Percentiles rank a stretch among this genome's conserved stretches.
Conservation (phyloP, 2,888 invertebrate species). For the Tenthredo livida region DNA sequence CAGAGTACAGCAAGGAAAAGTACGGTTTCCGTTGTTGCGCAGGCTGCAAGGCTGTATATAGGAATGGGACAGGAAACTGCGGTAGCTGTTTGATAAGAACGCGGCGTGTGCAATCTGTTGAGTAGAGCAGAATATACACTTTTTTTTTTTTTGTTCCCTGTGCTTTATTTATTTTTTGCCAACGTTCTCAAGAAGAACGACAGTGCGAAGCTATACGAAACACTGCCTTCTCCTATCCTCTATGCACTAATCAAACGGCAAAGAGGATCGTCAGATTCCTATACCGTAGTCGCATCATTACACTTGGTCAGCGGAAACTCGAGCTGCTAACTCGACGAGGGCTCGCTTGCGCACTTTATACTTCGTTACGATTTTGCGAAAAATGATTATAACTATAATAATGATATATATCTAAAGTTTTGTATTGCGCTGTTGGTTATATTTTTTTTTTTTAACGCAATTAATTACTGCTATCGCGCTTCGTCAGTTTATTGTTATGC, state of each 20-base stretch:
- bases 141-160: not conserved
- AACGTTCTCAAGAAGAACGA: not conserved
- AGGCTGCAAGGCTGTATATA: not conserved
- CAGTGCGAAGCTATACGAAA: not conserved
- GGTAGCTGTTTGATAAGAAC: conserved; percentile 37
- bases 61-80: conserved; percentile 26
- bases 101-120: conserved; percentile 30
- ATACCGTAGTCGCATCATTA: not conserved
- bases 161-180: not conserved
- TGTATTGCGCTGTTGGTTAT: not conserved
- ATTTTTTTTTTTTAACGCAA: not conserved
- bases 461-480: not conserved
- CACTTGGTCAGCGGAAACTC: conserved; percentile 38
- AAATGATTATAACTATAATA: not conserved
- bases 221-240: not conserved
- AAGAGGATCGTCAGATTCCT: conserved; percentile 16
- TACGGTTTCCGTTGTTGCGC: conserved; percentile 42
- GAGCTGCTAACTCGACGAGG: conserved; percentile 33
- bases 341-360: not conserved
- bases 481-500: not conserved
- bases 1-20: conserved; percentile 17
- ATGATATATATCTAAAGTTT: not conserved
- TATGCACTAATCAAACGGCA: not conserved
- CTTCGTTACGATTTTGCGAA: not conserved
- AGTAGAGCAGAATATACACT: not conserved